Conservation (phyloP, 2,888 invertebrate genomes). For the Molorchus minor region DNA sequence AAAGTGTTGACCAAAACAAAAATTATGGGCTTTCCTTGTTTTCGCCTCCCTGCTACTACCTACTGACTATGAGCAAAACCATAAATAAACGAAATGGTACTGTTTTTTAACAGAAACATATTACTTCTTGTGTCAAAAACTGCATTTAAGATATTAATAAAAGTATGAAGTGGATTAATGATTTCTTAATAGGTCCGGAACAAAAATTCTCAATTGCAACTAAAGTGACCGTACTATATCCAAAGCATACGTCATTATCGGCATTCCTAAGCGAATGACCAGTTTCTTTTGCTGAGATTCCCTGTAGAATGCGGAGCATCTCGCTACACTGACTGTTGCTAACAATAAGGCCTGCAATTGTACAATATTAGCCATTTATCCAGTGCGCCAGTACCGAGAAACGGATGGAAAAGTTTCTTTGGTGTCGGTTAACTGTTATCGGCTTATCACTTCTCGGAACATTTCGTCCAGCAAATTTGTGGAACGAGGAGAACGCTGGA, state of each 20-base stretch:
- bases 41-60: no score
- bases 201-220: background rate
- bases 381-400: background rate
- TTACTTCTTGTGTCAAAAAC: no score
- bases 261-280: slow-evolving; percentile 43
- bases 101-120: no score
- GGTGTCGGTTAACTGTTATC: background rate
- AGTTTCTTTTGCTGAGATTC: slow-evolving; percentile 37
- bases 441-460: slow-evolving; percentile 5
- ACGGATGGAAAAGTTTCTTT: background rate
- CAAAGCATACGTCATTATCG: slow-evolving; percentile 32
- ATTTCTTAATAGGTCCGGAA: no score
- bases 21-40: no score
- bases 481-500: no score
- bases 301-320: slow-evolving; percentile 26
- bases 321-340: slow-evolving; percentile 10
- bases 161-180: no score
- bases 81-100: no score
- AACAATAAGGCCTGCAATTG: slow-evolving; percentile 10
- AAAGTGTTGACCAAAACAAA: no score
- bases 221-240: slow-evolving; percentile 10
- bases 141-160: no score
- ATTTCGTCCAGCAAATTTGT: no score
- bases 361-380: slow-evolving; percentile 9
- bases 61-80: no score